Percentiles rank a stretch among this genome's conserved stretches.
Conservation (phyloP, 2,888 invertebrate species). For the Lysandra coridon region DNA sequence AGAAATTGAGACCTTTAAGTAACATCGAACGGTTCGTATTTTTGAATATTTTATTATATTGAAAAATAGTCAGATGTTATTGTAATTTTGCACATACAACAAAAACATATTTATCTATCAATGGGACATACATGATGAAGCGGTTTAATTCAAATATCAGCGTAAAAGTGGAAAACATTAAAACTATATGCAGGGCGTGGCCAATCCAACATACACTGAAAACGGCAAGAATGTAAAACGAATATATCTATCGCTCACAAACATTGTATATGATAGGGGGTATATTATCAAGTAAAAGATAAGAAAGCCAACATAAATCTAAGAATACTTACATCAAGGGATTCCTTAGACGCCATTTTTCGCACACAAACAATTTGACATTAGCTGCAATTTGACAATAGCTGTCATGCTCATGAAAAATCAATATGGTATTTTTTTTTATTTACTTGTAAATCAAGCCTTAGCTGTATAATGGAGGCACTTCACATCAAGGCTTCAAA, state of each 20-base stretch:
- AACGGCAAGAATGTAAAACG: not conserved
- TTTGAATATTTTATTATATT: not conserved
- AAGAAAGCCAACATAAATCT: slow-evolving; percentile 46
- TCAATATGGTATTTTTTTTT: slow-evolving; percentile 45
- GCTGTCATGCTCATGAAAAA: slow-evolving; percentile 61
- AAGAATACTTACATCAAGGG: slow-evolving; percentile 73
- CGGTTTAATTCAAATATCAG: slow-evolving; percentile 31
- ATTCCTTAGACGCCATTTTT: slow-evolving; percentile 80
- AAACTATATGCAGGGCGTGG: slow-evolving; percentile 31
- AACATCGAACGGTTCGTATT: not conserved
- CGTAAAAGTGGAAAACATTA: slow-evolving; percentile 25
- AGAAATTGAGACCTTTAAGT: not conserved
- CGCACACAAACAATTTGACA: slow-evolving; percentile 74
- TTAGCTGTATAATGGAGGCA: not conserved
- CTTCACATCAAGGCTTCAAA: no score
- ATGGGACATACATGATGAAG: not conserved
- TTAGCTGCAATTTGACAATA: slow-evolving; percentile 46
- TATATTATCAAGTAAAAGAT: slow-evolving; percentile 35
- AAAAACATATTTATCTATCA: not conserved
- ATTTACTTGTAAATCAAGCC: slow-evolving; percentile 45
- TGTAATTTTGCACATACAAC: not conserved
- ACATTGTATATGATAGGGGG: not conserved
- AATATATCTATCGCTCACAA: not conserved
- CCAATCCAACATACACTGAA: slow-evolving; percentile 16
- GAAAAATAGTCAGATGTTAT: not conserved